These are phyloP conservation scores for Pyxicephalus adspersus DNA, from an alignment of 2,113 vertebrate genomes.

Conservation along the genomic window DNA sequence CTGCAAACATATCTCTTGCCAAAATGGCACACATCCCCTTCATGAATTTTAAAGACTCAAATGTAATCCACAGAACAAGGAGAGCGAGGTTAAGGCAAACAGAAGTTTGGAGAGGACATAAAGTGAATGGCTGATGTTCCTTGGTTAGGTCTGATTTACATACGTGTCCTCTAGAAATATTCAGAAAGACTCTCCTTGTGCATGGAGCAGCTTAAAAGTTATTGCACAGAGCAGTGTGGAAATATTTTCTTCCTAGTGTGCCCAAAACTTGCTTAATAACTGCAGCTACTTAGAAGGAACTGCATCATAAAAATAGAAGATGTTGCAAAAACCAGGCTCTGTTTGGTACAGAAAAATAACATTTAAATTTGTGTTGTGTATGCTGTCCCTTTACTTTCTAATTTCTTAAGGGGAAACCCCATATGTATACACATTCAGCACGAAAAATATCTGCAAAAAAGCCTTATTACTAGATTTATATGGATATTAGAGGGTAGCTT, in stretches of 20 bases:
- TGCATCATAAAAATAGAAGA: too few relatives aligned
- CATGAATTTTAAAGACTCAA: slow-evolving; percentile 40
- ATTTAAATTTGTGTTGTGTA: too few relatives aligned
- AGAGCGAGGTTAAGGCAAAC: neutral
- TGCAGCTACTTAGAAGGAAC: too few relatives aligned
- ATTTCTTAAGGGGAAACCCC: too few relatives aligned
- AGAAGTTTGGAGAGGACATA: slow-evolving; percentile 15
- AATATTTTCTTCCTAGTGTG: slow-evolving; percentile 6
- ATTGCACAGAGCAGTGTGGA: slow-evolving; percentile 16
- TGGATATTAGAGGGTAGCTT: too few relatives aligned
- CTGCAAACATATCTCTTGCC: slow-evolving; percentile 28
- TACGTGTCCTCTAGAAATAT: neutral
- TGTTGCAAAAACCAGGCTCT: too few relatives aligned
- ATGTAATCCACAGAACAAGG: slow-evolving; percentile 35
- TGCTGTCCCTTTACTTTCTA: too few relatives aligned
- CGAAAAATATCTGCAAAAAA: too few relatives aligned
- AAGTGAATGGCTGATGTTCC: slow-evolving; percentile 2
- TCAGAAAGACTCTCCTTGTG: neutral
- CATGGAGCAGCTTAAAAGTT: neutral
- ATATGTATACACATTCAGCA: too few relatives aligned
- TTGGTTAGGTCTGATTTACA: neutral
- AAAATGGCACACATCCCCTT: slow-evolving; percentile 32
- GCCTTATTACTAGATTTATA: too few relatives aligned
- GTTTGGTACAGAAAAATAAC: too few relatives aligned
- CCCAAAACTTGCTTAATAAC: slow-evolving; percentile 8